These are phyloP conservation scores for Planiliza haematocheilus DNA, from an alignment of 2,113 vertebrate species.

Conservation along the genomic window DNA sequence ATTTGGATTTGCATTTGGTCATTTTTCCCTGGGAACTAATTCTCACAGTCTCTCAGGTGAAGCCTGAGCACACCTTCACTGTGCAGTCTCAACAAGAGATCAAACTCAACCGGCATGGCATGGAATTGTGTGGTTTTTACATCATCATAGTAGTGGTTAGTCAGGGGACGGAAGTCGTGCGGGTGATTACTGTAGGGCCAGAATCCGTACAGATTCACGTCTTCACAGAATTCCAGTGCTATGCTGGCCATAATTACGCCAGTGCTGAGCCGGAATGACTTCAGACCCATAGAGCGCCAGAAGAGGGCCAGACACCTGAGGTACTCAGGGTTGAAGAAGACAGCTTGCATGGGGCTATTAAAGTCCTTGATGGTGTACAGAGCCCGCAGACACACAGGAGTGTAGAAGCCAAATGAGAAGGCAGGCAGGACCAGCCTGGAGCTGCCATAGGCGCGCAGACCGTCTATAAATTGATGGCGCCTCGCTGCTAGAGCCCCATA, in stretches of 20 bases:
- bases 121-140: conserved; percentile 86
- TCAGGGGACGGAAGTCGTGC: conserved; percentile 79
- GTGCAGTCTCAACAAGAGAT: conserved; percentile 89
- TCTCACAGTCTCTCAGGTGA: conserved; percentile 90
- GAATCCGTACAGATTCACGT: conserved; percentile 93
- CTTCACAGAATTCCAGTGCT: conserved; percentile 90
- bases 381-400: conserved; percentile 87
- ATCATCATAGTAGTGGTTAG: conserved; percentile 96
- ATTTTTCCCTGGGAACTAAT: too few species aligned
- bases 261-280: conserved; percentile 86
- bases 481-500: conserved; percentile 86
- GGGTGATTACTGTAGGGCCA: conserved; percentile 91
- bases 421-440: conserved; percentile 90
- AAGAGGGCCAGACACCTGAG: conserved; percentile 86
- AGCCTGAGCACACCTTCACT: conserved; percentile 89
- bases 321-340: conserved; percentile 93
- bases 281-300: conserved; percentile 90
- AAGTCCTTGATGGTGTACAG: conserved; percentile 87
- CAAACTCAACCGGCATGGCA: conserved; percentile 93
- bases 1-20: conserved; percentile 25
- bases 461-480: conserved; percentile 86
- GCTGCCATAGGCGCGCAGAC: conserved; percentile 83
- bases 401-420: conserved; percentile 90
- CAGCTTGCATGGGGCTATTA: conserved; percentile 76
- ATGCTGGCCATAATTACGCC: conserved; percentile 93